Evolutionary conservation across 2,797 vertebrate species (phyloP), one percentile per base, ranked within the genome.

Genomic region (Pipistrellus nathusii): DNA sequence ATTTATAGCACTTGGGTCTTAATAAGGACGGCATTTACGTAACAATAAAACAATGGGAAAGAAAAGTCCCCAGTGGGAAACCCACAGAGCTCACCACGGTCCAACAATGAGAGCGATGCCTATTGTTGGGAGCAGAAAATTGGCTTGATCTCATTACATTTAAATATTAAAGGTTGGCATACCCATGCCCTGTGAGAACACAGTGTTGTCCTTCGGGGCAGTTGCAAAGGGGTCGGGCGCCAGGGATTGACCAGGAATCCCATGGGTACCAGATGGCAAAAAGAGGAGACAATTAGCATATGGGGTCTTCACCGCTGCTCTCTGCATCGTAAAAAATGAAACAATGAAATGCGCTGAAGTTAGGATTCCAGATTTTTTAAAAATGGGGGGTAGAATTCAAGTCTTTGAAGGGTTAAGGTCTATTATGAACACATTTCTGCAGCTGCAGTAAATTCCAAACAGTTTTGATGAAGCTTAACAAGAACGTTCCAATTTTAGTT

Each of bases 381-480:
- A 95, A 97, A 97, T 95, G 93, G 93, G 93, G 97, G 95, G 97
- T 98, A 98, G 98, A 98, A 98, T 98, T 98, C 98, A 97, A 98
- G 98, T 97, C 98, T 98, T 98, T 96, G 98, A 98, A 98, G 98
- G 98, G 98, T 99, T 99, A 99, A 99, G 98, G 98, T 98, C 98
- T 98, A 98, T 98, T 99, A 98, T 98, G 98, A 98, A 98, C 98
- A 98, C 98, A 99, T 98, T 98, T 98, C 98, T 99, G 98, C 99
- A 99, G 99, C 99, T 99, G 99, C 99, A 98, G 98, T 98, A 99
- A 98, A 99, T 98, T 98, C 98, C 99, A 99, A 99, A 99, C 99
- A 99, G 99, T 99, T 99, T 98, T 99, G 98, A 99, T 99, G 98
- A 99, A 99, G 99, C 99, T 99, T 99, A 99, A 99, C 99, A 99